Base-by-base conservation (phyloP, 1,140 invertebrate species). In the Formica selysi region DNA sequence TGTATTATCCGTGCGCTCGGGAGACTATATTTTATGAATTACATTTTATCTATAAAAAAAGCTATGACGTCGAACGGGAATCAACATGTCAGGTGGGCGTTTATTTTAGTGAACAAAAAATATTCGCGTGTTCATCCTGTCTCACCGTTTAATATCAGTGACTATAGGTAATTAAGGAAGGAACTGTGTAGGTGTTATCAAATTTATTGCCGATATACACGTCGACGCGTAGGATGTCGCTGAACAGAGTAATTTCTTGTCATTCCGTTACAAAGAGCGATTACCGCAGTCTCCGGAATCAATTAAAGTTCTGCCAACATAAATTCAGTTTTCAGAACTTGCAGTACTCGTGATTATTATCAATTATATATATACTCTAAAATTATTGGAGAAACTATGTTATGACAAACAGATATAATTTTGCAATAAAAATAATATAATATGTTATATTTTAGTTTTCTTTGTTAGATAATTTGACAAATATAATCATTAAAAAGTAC, bases 161-260 rank as follows among this genome's bases (percentile, higher is more conserved):
- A 36, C 22, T 59, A 41, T 70, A 6, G 16, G 13, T 70, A 70
- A 83, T 83, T 74, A 74, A 48, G 54, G 65, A 44, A 70, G 48
- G 48, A 57, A 16, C 13, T 62, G 41, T 29, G 79, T 74, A 73
- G 79, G 68, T 74, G 79, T 59, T 61, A 83, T 83, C 26, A 44
- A 83, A 74, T 83, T 73, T 83, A 73, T 29, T 41, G 44, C n/a
- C 13, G 38, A 61, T 62, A 48, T 74, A 74, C 19, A 38, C n/a
- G 48, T 57, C 79, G 4, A 44, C 36, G 48, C 48, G 54, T 83
- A 22, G 68, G 68, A 62, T 54, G 68, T 62, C 38, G 41, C 26
- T 36, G 68, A 83, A 83, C 41, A 26, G 79, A 83, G 38, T 73
- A 83, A 83, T 73, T 83, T 83, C 54, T 83, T 73, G 54, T 74